These are phyloP conservation scores for Cercopithecus neglectus DNA, from an alignment of 2,797 vertebrate genomes.

Conservation along the genomic window DNA sequence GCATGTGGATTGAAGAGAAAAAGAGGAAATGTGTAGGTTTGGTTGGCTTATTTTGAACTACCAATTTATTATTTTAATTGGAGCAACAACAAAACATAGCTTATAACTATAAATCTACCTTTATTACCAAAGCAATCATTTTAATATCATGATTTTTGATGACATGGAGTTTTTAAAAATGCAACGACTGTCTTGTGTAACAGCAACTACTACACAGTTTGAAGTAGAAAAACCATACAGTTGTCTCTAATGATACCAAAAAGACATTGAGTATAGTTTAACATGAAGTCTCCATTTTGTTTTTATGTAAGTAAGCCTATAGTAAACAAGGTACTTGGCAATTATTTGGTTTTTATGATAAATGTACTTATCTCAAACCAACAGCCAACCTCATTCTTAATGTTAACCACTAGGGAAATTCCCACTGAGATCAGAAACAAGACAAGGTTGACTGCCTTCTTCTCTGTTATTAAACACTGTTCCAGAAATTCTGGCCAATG, in stretches of 20 bases:
- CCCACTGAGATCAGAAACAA: conserved; percentile 60
- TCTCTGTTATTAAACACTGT: conserved; percentile 32
- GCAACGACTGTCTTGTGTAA: background rate
- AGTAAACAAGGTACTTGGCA: conserved; percentile 26
- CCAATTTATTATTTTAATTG: conserved; percentile 42
- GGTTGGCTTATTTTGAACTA: conserved; percentile 39
- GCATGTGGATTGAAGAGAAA: conserved; percentile 54
- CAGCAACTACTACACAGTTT: background rate
- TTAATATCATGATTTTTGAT: conserved; percentile 20
- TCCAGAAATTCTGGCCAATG: conserved; percentile 41
- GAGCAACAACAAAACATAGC: background rate
- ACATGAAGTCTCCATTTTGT: background rate
- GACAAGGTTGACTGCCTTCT: conserved; percentile 25
- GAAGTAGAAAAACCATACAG: background rate
- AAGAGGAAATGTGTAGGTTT: conserved; percentile 49
- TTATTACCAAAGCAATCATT: background rate
- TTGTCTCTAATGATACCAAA: conserved; percentile 4
- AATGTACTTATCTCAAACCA: conserved; percentile 55
- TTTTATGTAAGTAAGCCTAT: background rate
- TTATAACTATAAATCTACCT: conserved; percentile 23
- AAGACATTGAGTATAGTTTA: conserved; percentile 23
- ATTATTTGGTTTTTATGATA: conserved; percentile 43
- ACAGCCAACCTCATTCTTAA: conserved; percentile 46
- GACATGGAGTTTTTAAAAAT: background rate
- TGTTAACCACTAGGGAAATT: conserved; percentile 73